These are phyloP conservation scores for Salvelinus sp. DNA, from an alignment of 2,113 vertebrate genomes.

Conservation along the genomic window DNA sequence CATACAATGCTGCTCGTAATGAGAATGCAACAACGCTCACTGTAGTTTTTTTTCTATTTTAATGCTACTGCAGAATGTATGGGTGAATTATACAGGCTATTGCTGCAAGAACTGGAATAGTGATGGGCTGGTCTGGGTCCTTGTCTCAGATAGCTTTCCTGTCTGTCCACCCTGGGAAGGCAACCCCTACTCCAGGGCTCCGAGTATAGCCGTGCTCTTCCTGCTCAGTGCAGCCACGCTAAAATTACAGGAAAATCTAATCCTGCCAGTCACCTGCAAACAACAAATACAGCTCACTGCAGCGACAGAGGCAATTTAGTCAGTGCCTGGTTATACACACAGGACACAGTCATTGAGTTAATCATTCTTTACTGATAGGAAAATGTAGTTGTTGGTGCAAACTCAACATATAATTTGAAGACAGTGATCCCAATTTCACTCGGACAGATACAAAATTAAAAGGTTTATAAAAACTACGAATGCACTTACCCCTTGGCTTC, in stretches of 20 bases:
- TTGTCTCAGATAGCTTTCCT: not conserved
- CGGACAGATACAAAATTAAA: no score
- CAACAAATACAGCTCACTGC: not conserved
- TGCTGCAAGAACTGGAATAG: not conserved
- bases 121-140: constrained; percentile 5
- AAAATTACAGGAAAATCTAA: constrained; percentile 15
- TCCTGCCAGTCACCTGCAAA: not conserved
- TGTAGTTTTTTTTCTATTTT: constrained; percentile 5
- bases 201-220: not conserved
- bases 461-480: not conserved
- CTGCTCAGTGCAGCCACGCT: not conserved
- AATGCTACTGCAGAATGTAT: constrained; percentile 24
- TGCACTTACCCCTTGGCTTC: constrained; percentile 92
- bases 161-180: not conserved
- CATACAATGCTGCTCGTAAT: not conserved
- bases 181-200: not conserved
- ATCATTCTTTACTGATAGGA: no score
- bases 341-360: not conserved
- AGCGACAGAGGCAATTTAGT: not conserved
- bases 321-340: not conserved
- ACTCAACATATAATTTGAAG: no score
- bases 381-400: no score
- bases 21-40: constrained; percentile 1
- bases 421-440: not conserved
- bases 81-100: constrained; percentile 13